Conservation (phyloP, 2,888 invertebrate species). For the Cancer borealis region DNA sequence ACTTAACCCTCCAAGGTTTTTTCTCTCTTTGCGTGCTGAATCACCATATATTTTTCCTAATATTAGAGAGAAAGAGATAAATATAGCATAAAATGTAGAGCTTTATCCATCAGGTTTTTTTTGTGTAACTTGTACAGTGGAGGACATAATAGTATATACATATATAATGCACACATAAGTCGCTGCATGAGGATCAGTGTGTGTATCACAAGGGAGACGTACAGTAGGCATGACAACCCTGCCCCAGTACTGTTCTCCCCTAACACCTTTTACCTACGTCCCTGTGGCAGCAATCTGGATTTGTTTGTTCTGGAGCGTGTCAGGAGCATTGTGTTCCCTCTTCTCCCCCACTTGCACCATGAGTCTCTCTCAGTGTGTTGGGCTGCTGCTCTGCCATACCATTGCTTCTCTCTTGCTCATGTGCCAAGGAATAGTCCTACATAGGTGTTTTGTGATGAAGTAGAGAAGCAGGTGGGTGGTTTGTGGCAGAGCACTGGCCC, state of each 20-base stretch:
- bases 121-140: background rate
- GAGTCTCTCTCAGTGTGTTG: conserved; percentile 23
- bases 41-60: conserved; percentile 11
- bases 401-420: background rate
- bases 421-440: conserved; percentile 2
- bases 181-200: conserved; percentile 27
- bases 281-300: conserved; percentile 50
- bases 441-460: background rate
- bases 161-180: background rate
- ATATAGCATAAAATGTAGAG: conserved; percentile 17
- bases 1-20: background rate
- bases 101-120: conserved; percentile 4
- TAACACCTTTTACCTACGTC: background rate
- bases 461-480: conserved; percentile 9
- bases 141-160: background rate
- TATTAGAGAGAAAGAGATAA: background rate
- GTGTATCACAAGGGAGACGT: conserved; percentile 33
- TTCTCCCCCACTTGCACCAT: conserved; percentile 12
- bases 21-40: background rate
- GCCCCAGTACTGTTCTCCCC: background rate
- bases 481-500: conserved; percentile 26
- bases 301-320: conserved; percentile 40
- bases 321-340: conserved; percentile 23
- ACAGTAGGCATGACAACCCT: conserved; percentile 54
- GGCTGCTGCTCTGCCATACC: conserved; percentile 7